These are phyloP conservation scores for Caenorhabditis imperialis DNA, from an alignment of 2,888 invertebrate species.

Conservation along the genomic window DNA sequence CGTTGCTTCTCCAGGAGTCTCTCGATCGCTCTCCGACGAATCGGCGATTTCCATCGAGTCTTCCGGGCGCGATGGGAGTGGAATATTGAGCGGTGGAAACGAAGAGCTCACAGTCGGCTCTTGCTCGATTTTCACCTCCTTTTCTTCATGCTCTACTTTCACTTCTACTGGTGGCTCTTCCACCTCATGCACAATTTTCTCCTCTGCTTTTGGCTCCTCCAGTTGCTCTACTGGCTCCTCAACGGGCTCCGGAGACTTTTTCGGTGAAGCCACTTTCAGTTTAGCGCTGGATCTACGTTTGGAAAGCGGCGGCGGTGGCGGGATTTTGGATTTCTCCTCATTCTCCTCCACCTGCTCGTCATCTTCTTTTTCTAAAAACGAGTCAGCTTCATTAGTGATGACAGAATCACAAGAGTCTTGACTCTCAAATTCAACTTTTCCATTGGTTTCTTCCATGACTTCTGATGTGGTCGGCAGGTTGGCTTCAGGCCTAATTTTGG, in stretches of 20 bases:
- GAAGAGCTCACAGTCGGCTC: not conserved
- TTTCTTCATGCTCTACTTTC: not conserved
- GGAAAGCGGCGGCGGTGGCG: constrained; percentile 3
- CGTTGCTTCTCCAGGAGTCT: not conserved
- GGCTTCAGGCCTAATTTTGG: constrained; percentile 16
- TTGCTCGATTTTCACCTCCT: not conserved
- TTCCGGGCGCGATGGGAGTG: not conserved
- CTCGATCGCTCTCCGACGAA: constrained; percentile 8
- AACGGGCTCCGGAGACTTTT: not conserved
- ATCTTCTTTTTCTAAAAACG: constrained; percentile 10
- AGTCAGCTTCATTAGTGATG: constrained; percentile 9
- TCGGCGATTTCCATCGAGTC: constrained; percentile 43
- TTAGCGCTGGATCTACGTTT: not conserved
- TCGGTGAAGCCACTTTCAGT: not conserved
- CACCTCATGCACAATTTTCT: not conserved
- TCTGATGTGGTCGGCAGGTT: not conserved
- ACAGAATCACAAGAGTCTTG: no score
- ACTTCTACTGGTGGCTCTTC: not conserved
- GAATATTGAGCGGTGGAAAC: not conserved
- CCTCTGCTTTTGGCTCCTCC: not conserved
- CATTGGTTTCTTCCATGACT: not conserved
- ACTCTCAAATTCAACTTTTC: no score
- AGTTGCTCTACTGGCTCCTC: no score
- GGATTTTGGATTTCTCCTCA: not conserved
- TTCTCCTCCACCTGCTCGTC: not conserved